Conservation (phyloP, 2,888 invertebrate genomes). For the Pecten maximus region DNA sequence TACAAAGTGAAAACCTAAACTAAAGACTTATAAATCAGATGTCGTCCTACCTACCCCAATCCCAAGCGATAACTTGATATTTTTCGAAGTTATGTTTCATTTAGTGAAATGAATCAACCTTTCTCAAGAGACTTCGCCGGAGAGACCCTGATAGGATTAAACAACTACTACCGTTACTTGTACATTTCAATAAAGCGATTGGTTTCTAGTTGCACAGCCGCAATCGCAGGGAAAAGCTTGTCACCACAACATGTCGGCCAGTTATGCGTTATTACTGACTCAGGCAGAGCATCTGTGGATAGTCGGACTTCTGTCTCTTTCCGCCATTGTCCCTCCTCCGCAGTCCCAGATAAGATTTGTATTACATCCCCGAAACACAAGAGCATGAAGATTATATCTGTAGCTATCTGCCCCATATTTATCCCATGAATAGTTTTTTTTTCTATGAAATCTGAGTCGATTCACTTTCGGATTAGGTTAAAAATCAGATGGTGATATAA, state of each 20-base stretch:
- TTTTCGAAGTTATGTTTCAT: conserved; percentile 27
- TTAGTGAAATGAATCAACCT: conserved; percentile 26
- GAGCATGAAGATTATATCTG: not conserved
- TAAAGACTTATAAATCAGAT: not conserved
- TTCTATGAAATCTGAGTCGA: not conserved
- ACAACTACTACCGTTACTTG: not conserved
- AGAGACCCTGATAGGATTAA: not conserved
- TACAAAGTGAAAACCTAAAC: not conserved
- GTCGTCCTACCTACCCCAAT: not conserved
- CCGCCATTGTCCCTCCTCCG: not conserved
- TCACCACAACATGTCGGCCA: not conserved
- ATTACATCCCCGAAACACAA: not conserved
- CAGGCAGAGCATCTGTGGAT: conserved; percentile 5
- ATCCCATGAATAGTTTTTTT: not conserved
- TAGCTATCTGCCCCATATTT: not conserved
- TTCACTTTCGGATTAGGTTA: not conserved
- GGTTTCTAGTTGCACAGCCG: not conserved
- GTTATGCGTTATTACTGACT: not conserved
- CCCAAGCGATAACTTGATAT: conserved; percentile 9
- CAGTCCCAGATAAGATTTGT: not conserved
- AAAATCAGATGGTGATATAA: not conserved
- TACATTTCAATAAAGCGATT: conserved; percentile 33
- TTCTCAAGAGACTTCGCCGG: not conserved
- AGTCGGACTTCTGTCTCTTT: not conserved
- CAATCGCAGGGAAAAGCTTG: not conserved